These are phyloP conservation scores for Pyrochroa serraticornis DNA, from an alignment of 2,888 invertebrate species.

Conservation along the genomic window DNA sequence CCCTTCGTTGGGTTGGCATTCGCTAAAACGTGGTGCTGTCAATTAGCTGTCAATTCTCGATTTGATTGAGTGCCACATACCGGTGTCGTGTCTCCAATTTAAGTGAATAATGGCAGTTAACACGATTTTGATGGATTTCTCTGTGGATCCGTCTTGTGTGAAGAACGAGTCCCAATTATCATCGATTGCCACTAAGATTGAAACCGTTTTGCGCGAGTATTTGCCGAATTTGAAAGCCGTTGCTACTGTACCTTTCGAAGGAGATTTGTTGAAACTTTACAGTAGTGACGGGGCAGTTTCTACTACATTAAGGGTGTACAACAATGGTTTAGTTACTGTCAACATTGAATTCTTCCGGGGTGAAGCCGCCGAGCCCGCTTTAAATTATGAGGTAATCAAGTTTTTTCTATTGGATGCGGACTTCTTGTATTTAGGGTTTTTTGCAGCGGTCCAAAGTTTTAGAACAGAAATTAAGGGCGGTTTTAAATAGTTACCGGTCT, in stretches of 20 bases:
- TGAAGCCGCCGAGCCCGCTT: slow-evolving; percentile 73
- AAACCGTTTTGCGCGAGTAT: slow-evolving; percentile 73
- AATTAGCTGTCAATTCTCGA: too few relatives aligned
- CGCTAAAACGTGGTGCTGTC: too few relatives aligned
- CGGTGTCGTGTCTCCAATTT: too few relatives aligned
- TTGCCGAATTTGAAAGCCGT: slow-evolving; percentile 73
- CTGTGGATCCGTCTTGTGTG: slow-evolving; percentile 72
- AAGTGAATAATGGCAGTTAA: slow-evolving; percentile 72
- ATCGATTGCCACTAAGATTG: slow-evolving; percentile 69
- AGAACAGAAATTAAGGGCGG: slow-evolving; percentile 75
- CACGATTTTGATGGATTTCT: slow-evolving; percentile 80
- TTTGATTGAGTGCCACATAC: too few relatives aligned
- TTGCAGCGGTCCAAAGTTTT: slow-evolving; percentile 75
- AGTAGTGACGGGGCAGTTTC: slow-evolving; percentile 74
- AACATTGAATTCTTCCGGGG: slow-evolving; percentile 84
- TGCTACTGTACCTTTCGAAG: slow-evolving; percentile 71
- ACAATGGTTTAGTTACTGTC: slow-evolving; percentile 77
- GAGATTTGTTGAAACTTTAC: slow-evolving; percentile 72
- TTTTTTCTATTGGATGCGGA: neutral
- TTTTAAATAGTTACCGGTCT: slow-evolving; percentile 75
- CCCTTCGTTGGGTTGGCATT: too few relatives aligned
- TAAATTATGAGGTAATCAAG: slow-evolving; percentile 76
- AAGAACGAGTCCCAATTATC: slow-evolving; percentile 71
- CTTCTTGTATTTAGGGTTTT: slow-evolving; percentile 41
- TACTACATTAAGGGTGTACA: slow-evolving; percentile 74